Base-by-base conservation (phyloP, 2,888 invertebrate genomes). In the Drosophila pseudotakahashii region DNA sequence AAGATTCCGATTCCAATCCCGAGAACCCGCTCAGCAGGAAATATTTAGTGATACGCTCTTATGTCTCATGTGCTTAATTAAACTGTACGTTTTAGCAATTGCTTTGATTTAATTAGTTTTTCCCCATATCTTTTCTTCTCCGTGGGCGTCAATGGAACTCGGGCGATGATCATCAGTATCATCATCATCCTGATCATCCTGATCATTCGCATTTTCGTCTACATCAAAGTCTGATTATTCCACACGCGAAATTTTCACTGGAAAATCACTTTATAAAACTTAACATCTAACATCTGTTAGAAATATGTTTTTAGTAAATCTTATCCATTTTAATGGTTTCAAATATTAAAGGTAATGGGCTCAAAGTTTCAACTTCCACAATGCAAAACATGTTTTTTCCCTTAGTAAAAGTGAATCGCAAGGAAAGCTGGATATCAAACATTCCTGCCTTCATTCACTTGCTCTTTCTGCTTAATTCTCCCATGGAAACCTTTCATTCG, bases 21-120 rank as follows among this genome's bases (percentile, higher is more conserved):
- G 26, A 55, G 10, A 16, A 60, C 37, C 66, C 63, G 70, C 73
- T 51, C 78, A 79, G 83, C 83, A 87, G 83, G 83, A 87, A 84
- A 81, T 77, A 81, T 84, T 87, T 81, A 83, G 72, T 53, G 52
- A 61, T 66, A 48, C 45, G 37, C 41, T 61, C 55, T 41, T 59
- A 34, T 23, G 57, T 32, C 16, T 50, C 41, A 36, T 26, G 39
- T 48, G 52, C 78, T 85, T 85, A 85, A 85, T 86, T 81, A 76
- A 87, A 81, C 64, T 76, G 67, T 75, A 75, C 66, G 67, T 76
- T 67, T 50, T 55, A 60, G 67, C 78, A 81, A 81, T 87, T 84
- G 78, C 66, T 83, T 73, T 84, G 88, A 84, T 83, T 81, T 87
- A 79, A 83, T 83, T 83, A 81, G 77, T 77, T 71, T 62, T 54